A percentile compares a stretch with the other conserved stretches of the same genome.
Conservation (phyloP, 2,888 invertebrate genomes). For the Leptura quadrifasciata region DNA sequence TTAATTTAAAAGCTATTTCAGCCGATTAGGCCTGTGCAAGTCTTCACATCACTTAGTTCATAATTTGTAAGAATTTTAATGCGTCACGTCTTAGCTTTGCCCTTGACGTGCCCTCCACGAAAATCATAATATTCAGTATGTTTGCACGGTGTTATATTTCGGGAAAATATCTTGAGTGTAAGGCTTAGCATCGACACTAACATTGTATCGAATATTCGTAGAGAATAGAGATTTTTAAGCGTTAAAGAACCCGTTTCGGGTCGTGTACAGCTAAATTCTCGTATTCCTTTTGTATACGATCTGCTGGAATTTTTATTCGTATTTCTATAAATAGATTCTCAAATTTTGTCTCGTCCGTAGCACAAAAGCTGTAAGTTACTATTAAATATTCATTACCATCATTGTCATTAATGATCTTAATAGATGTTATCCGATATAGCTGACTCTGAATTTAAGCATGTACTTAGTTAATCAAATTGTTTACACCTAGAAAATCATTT, state of each 20-base stretch:
- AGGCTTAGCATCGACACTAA: neutral
- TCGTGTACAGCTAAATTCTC: neutral
- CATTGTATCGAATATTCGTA: neutral
- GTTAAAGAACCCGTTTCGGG: neutral
- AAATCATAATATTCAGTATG: neutral
- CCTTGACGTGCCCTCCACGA: neutral
- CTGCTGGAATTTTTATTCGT: neutral
- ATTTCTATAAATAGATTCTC: slow-evolving; percentile 8
- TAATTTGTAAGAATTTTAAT: neutral
- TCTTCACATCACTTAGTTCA: too few relatives aligned
- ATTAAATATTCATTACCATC: neutral
- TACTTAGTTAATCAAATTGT: neutral
- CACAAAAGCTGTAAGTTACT: neutral
- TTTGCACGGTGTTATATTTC: neutral
- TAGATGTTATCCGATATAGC: neutral
- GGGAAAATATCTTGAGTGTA: neutral
- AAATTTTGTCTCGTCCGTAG: neutral
- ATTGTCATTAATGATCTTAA: neutral
- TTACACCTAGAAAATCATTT: neutral
- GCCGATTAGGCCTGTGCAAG: too few relatives aligned
- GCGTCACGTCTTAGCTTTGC: neutral
- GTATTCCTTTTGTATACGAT: slow-evolving; percentile 1
- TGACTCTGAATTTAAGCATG: neutral
- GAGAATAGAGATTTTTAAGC: neutral
- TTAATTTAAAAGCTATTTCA: too few relatives aligned